Base-by-base conservation (phyloP, 2,888 invertebrate genomes). In the Rhodophaea formosa region DNA sequence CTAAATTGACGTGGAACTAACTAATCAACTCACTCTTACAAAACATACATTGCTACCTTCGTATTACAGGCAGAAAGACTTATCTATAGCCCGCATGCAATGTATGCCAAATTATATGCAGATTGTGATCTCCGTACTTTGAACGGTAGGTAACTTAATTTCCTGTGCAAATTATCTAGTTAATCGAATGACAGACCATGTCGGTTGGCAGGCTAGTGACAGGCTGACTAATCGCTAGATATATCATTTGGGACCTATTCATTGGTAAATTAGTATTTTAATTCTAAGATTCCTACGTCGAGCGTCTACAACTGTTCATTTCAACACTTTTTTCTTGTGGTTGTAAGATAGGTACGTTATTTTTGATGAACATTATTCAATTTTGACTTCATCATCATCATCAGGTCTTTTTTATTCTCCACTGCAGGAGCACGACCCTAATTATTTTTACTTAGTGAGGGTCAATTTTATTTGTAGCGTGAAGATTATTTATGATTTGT, bases 181-280 rank as follows among this genome's bases (percentile, higher is more conserved):
- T 51, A 51, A 51, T 51, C 35, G 35, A 51, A 51, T 51, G 51
- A 51, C 51, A 35, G 35, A 32, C 32, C 35, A 35, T 51, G 51
- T 15, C 52, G 52, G 32, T 45, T 45, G 47, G 45, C 15, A 23
- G 42, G 43, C 30, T 49, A 10, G 17, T 39, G 35, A 39, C 51
- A 51, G 51, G 16, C 16, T 7, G 17, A 51, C 8, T 35, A 51
- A 35, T 35, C 5, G 12, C 16, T 51, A 51, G 14, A 51, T 47
- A 30, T 30, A 14, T 12, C 14, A 47, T 30, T 30, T 30, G 30
- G n/a, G 15, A 23, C 7, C 43, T 43, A 14, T 43, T 23, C 23
- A n/a, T n/a, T 39, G n/a, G 12, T n/a, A n/a, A 39, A 39, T 39
- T n/a, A 39, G 12, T 12, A 8, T n/a, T 39, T 10, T 1, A n/a